phyloP scores from a whole-genome alignment of 2,888 invertebrate species.

The Anthophora plumipes region DNA sequence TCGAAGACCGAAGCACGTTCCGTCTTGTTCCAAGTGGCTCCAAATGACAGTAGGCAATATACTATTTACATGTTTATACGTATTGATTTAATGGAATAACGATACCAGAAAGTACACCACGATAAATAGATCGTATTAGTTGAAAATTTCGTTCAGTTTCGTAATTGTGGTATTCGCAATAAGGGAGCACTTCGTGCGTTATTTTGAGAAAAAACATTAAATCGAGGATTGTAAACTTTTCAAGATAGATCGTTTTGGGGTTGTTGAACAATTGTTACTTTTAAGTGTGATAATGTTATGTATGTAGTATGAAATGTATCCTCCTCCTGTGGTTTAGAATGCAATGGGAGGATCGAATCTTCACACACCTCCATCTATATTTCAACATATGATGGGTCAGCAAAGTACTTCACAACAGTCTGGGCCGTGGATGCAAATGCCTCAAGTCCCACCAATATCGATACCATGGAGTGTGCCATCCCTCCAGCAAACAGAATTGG shows the following conservation, averaged over 20 bases:
- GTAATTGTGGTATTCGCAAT: background rate
- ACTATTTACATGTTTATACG: constrained; percentile 5
- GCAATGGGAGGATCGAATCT: constrained; percentile 79
- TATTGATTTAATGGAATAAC: background rate
- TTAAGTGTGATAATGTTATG: background rate
- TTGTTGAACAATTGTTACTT: background rate
- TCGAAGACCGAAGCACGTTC: constrained; percentile 1
- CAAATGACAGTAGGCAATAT: constrained; percentile 57
- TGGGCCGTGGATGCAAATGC: constrained; percentile 76
- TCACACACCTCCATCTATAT: constrained; percentile 81
- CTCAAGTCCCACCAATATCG: constrained; percentile 78
- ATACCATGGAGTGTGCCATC: constrained; percentile 81
- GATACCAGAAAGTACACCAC: background rate
- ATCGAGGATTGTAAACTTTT: background rate
- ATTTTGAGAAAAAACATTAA: background rate
- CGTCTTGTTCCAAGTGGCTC: background rate
- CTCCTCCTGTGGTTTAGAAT: constrained; percentile 70
- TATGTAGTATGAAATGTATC: constrained; percentile 22
- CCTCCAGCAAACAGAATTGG: constrained; percentile 77
- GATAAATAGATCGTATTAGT: background rate
- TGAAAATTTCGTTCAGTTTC: background rate
- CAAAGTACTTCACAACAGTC: constrained; percentile 73
- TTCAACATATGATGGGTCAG: constrained; percentile 82
- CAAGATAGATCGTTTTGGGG: background rate
- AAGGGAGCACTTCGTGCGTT: too few species aligned